phyloP scores from a whole-genome alignment of 2,888 invertebrate species.

The Archaeoteleia sp. region DNA sequence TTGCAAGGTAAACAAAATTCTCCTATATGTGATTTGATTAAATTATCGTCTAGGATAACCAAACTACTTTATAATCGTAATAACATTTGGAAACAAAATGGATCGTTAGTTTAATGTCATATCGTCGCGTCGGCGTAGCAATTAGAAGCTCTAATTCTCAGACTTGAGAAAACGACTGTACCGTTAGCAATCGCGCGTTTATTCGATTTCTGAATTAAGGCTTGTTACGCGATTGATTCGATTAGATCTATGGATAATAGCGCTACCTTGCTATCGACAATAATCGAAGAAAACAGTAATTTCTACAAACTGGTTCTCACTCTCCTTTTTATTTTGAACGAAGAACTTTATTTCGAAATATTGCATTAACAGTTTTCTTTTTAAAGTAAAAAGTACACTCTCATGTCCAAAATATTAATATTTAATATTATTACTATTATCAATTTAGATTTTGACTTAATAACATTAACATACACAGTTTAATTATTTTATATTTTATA shows the following conservation, averaged over 20 bases:
- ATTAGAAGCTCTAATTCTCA: slow-evolving; percentile 55
- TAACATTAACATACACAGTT: no score
- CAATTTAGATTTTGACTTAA: no score
- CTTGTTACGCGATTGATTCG: slow-evolving; percentile 63
- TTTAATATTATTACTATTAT: no score
- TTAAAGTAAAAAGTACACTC: slow-evolving; percentile 26
- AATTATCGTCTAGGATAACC: no score
- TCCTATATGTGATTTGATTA: no score
- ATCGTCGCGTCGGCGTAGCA: slow-evolving; percentile 45
- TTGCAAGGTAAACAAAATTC: no score
- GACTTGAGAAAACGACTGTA: slow-evolving; percentile 58
- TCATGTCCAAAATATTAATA: no score
- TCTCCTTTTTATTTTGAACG: slow-evolving; percentile 21
- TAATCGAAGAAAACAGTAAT: slow-evolving; percentile 54
- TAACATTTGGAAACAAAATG: slow-evolving; percentile 21
- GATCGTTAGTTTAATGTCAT: slow-evolving; percentile 40
- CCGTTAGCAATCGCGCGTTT: slow-evolving; percentile 62
- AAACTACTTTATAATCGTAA: no score
- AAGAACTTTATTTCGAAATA: slow-evolving; percentile 21
- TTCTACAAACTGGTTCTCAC: slow-evolving; percentile 49
- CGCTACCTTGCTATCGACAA: slow-evolving; percentile 56
- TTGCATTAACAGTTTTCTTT: slow-evolving; percentile 28
- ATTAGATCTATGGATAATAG: slow-evolving; percentile 61
- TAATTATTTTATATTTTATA: no score
- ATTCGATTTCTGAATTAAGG: slow-evolving; percentile 57